Evolutionary conservation across 2,888 invertebrate species (phyloP), one percentile per base, ranked within the genome.

Genomic region (Hipparchia sbordonii): DNA sequence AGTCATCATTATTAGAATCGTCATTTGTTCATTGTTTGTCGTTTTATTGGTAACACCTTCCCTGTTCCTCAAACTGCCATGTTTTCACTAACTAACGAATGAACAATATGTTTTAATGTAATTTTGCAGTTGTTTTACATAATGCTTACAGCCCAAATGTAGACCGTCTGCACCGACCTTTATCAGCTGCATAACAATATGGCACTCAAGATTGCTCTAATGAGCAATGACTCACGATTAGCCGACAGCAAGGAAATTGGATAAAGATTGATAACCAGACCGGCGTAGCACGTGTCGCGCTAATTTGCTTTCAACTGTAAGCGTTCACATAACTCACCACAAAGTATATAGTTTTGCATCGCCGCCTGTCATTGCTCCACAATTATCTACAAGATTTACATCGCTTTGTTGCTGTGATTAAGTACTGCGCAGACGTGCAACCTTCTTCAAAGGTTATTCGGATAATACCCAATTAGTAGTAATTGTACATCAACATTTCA

Each of bases 341-440:
- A 33, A 68, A 75, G 77, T 79, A 78, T 77, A 77, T 77, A 73
- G 77, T 77, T 78, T 77, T 77, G 79, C 79, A 79, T 79, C 77
- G 78, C 77, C 77, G 76, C 77, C 77, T 73, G 77, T 59, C 75
- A 76, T 77, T 76, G 76, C 75, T 69, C 61, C 77, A 80, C 82
- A 82, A 82, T 82, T 83, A 82, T 80, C 77, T 80, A 74, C 67
- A 77, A 82, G 81, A 83, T 81, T 81, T 83, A 83, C 80, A 77
- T 77, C 80, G 77, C 67, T 68, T 60, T 62, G 61, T 59, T 33
- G 51, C 13, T 33, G 23, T 45, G 67, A 46, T 56, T 67, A 72
- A 48, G 60, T 57, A 67, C 46, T 5, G 61, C 51, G 67, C 68
- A 68, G 68, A 57, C 6, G 60, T 62, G 39, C 65, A 12, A 65